Base-by-base conservation (phyloP, 2,888 invertebrate species). In the Harpalus rufipes region DNA sequence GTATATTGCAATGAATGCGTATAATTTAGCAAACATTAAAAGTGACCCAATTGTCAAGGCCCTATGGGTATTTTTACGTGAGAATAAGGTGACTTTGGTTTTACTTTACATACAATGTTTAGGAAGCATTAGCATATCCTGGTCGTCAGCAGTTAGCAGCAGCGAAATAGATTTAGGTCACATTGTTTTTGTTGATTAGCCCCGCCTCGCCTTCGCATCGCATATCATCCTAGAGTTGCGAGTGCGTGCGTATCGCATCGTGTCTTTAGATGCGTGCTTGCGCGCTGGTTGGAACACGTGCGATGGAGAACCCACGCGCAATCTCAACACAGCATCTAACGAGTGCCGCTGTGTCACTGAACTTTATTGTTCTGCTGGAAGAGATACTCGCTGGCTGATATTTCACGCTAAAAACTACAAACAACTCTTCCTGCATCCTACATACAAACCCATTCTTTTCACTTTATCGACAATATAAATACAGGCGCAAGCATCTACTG, bases 151-250 rank as follows among this genome's bases (percentile, higher is more conserved):
- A 21, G 21, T 21, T 21, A 21, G 21, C 21, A 21, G 21, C 21
- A 21, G 14, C 8, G 41, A 68, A 14, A 68, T 68, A 80, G 7
- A 80, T 80, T 80, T 80, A 63, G 80, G 80, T 80, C 80, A 79
- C 61, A 80, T 41, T 63, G 63, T 63, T 80, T 79, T 80, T 80
- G 80, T 61, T 80, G 80, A 80, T 61, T 58, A 63, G 44, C 51
- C 44, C 72, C 72, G 72, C 41, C 68, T 4, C 65, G 12, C 25
- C 68, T 41, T 14, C n/a, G 41, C 72, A 25, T 1, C 25, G 25
- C 32, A 6, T 6, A 32, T 32, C 32, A 32, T 32, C 32, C 32
- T 32, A 32, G 32, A 32, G 6, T 4, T 32, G 32, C 32, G 32
- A 32, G 32, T 39, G 7, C 32, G 14, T 68, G 68, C 68, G 8